Percentiles rank a stretch among this genome's conserved stretches.
These are phyloP conservation scores for Papilio helenus DNA, from an alignment of 1,140 invertebrate species.

Conservation along the genomic window DNA sequence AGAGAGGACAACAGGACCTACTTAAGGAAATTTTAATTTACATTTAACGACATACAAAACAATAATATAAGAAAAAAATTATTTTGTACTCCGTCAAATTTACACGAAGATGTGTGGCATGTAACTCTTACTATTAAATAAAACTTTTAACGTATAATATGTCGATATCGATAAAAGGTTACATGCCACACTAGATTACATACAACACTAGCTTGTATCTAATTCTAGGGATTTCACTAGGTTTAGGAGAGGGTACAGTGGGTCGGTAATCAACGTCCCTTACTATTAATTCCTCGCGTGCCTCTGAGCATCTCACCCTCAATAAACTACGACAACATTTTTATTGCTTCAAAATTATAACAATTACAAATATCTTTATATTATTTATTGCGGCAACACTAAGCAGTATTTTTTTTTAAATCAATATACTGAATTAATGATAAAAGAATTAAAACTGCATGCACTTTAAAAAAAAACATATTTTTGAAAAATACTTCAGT, in stretches of 20 bases:
- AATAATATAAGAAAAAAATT: constrained; percentile 1
- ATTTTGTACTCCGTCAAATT: constrained; percentile 34
- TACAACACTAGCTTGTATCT: constrained; percentile 60
- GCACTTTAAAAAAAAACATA: not conserved
- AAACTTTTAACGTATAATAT: not conserved
- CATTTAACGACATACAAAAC: constrained; percentile 47
- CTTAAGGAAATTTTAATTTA: constrained; percentile 69
- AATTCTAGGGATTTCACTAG: constrained; percentile 61
- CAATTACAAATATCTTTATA: constrained; percentile 19
- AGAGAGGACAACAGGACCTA: constrained; percentile 70
- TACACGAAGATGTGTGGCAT: constrained; percentile 48
- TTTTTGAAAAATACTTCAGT: not conserved
- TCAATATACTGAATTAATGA: not conserved
- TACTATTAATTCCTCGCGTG: constrained; percentile 80
- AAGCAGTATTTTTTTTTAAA: not conserved
- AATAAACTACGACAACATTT: constrained; percentile 51
- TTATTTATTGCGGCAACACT: constrained; percentile 39
- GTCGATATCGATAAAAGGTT: not conserved
- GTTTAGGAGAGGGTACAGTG: constrained; percentile 46
- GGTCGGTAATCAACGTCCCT: constrained; percentile 51
- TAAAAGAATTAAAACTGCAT: not conserved
- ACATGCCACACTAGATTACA: constrained; percentile 45
- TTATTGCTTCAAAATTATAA: constrained; percentile 65
- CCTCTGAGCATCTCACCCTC: constrained; percentile 66
- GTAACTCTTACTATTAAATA: constrained; percentile 22